Evolutionary conservation across 1,140 invertebrate species (phyloP), one percentile per base, ranked within the genome.

Genomic region (Psilanteris sp.): DNA sequence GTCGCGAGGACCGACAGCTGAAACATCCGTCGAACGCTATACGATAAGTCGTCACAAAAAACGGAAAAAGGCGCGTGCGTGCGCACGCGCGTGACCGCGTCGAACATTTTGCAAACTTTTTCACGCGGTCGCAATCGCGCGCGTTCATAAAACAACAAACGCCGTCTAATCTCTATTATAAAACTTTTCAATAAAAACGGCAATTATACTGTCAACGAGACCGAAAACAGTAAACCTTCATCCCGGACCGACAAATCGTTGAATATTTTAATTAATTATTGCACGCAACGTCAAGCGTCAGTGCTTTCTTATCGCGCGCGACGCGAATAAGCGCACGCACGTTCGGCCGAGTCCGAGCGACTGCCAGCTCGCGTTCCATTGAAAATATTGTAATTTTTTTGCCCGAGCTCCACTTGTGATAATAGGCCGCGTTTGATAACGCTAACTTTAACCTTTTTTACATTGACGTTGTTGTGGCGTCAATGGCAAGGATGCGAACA

Each of bases 201-300:
- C 11, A 36, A 50, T 50, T n/a, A 36, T 1, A 1, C 15, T 50
- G 29, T 50, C 10, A 31, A 9, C 34, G 48, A 13, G 31, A 22
- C 13, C 20, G 36, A 41, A 55, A 44, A 24, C 27, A 16, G 31
- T 44, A 59, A 36, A 27, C 39, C 44, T 36, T 26, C 39, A 34
- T 44, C 8, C 39, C 16, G 31, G 14, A 50, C 59, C 32, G 44
- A 50, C 32, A 50, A 64, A 39, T 31, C 59, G 59, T 50, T 50
- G 18, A 41, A 64, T 48, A 50, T 64, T 50, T 64, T 29, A 64
- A 64, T 64, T 64, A 64, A 64, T 39, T 64, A 64, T 50, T 41
- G 44, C 59, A 64, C 59, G 44, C 44, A 44, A 64, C 13, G 59
- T 41, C 59, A 31, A 29, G 15, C 57, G 43, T 29, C 57, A 27